These are phyloP conservation scores for Sphenopsis melanotis DNA, from an alignment of 2,797 vertebrate species.

Conservation along the genomic window DNA sequence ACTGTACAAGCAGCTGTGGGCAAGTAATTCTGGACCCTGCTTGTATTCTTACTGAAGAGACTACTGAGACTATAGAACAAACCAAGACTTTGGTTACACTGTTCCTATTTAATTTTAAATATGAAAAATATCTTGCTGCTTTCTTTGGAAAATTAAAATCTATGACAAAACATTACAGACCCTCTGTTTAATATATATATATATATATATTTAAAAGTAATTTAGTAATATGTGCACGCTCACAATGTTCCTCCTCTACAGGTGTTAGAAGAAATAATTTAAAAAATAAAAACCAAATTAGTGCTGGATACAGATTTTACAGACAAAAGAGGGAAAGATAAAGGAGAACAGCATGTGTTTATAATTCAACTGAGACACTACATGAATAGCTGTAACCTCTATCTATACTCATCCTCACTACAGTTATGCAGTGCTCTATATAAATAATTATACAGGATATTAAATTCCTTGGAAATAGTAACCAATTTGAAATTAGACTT, in stretches of 20 bases:
- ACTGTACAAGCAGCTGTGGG: not conserved
- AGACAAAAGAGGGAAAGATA: not conserved
- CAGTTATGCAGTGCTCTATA: not conserved
- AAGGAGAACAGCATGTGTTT: not conserved
- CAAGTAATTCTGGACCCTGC: not conserved
- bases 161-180: not conserved
- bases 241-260: not conserved
- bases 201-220: not conserved
- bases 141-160: not conserved
- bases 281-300: not conserved
- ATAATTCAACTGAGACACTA: not conserved
- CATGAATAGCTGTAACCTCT: not conserved
- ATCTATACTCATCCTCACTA: not conserved
- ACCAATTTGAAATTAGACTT: not conserved
- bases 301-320: not conserved
- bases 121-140: not conserved
- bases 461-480: not conserved
- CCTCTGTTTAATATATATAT: not conserved
- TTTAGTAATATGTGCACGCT: not conserved
- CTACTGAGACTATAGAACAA: not conserved
- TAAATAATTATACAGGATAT: not conserved
- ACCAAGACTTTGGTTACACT: not conserved
- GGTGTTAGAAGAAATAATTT: not conserved
- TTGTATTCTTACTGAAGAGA: not conserved
- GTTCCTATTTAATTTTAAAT: not conserved